Base-by-base conservation (phyloP, 2,888 invertebrate species). In the Adelognathus sp. region DNA sequence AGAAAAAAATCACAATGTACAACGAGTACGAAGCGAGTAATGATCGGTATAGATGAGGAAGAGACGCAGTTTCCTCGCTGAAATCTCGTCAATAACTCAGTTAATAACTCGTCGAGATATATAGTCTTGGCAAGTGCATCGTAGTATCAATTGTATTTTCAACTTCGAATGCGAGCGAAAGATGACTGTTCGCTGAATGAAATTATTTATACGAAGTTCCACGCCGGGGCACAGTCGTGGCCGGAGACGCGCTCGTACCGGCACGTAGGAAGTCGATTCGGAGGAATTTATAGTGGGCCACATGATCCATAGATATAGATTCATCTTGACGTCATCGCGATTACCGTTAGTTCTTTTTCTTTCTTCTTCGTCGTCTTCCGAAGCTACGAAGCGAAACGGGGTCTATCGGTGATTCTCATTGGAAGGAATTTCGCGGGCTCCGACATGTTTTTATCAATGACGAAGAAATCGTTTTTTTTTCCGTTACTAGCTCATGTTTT, bases 231-330 rank as follows among this genome's bases (percentile, higher is more conserved):
- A 27, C 29, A 14, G 14, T 24, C 9, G 1, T 18, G 3, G 14
- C 31, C 56, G 31, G 18, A 44, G 3, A 5, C 16, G 11, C 9
- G 39, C 41, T n/a, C 31, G 27, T 9, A 6, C n/a, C n/a, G 21
- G 24, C 31, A 14, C 54, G 63, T 61, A 61, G 60, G 54, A 63
- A 52, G 72, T 56, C 31, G 44, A 31, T 31, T 46, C 52, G 24
- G 27, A 44, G 67, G 44, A 46, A 61, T 75, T 75, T 56, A 11
- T 18, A 44, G 54, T 61, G 61, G 24, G 41, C 44, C 11, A 61
- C 67, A 61, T 14, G 7, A 74, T 60, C 14, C 18, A n/a, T 29
- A 41, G 41, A 56, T 14, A 44, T 31, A 44, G 41, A 18, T 60
- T 52, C 52, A 60, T 61, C 7, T 60, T 60, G 50, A 67, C 41